These are phyloP conservation scores for Microtus montanus DNA, from an alignment of 2,113 vertebrate species.

Conservation along the genomic window DNA sequence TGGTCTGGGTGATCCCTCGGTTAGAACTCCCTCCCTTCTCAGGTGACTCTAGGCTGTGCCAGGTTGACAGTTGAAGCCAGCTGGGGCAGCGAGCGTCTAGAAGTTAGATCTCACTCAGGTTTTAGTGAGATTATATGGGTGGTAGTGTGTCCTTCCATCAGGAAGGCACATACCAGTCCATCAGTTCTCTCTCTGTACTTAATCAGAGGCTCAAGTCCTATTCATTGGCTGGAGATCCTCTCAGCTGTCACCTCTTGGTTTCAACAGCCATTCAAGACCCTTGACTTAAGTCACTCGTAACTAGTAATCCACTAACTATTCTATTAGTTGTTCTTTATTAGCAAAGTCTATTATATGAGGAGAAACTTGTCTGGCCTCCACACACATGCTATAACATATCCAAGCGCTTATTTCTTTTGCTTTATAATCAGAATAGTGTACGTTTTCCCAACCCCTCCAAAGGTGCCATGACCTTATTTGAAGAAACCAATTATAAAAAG, in stretches of 20 bases:
- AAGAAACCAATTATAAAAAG: not conserved
- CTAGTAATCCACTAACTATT: not conserved
- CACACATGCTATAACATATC: not conserved
- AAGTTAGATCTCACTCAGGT: not conserved
- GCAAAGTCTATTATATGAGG: not conserved
- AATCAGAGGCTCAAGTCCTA: not conserved
- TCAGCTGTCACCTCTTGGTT: not conserved
- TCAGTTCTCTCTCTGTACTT: not conserved
- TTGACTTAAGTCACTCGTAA: not conserved
- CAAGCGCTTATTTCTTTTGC: not conserved
- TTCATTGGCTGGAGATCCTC: not conserved
- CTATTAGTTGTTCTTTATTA: not conserved
- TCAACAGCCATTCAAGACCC: not conserved
- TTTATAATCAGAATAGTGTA: not conserved
- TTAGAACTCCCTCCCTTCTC: too few relatives aligned
- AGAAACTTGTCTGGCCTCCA: not conserved
- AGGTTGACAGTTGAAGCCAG: too few relatives aligned
- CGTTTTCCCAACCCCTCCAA: not conserved
- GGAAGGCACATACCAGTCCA: not conserved
- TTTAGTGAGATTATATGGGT: not conserved
- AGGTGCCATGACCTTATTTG: not conserved
- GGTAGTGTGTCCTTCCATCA: not conserved
- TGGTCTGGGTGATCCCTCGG: too few relatives aligned
- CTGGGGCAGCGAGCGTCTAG: not conserved
- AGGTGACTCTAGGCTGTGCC: too few relatives aligned